Percentiles rank a stretch among this genome's conserved stretches.
phyloP scores from a whole-genome alignment of 2,797 vertebrate genomes.

The Potorous gilbertii region DNA sequence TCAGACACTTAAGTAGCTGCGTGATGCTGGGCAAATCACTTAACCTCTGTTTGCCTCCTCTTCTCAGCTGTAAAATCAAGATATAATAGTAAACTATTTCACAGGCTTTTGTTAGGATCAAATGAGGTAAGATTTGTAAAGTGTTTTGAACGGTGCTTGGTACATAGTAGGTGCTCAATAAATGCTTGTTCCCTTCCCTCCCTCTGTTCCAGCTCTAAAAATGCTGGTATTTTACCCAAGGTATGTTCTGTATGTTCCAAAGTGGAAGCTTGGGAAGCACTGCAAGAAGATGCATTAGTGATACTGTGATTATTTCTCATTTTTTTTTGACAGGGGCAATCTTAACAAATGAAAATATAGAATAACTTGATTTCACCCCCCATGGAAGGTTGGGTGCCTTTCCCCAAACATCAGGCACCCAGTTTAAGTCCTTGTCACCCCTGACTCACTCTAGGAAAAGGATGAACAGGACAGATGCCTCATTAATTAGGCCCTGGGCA shows the following conservation, averaged over 20 bases:
- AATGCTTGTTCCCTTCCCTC: neutral
- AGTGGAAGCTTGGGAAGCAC: neutral
- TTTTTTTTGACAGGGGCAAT: neutral
- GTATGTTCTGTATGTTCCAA: neutral
- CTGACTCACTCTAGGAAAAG: neutral
- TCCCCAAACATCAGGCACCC: neutral
- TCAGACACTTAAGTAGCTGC: neutral
- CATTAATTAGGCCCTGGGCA: neutral
- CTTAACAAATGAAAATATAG: neutral
- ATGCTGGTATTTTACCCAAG: neutral
- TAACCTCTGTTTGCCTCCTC: neutral
- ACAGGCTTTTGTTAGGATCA: neutral
- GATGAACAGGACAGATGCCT: neutral
- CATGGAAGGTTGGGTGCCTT: neutral
- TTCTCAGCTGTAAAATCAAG: neutral
- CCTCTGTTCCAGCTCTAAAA: neutral
- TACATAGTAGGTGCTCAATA: neutral
- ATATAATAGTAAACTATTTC: neutral
- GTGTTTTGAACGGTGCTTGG: neutral
- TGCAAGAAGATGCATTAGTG: neutral
- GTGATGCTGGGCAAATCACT: neutral
- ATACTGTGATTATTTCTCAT: neutral
- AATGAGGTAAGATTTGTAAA: neutral
- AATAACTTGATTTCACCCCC: neutral
- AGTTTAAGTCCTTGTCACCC: neutral